Evolutionary conservation across 2,888 invertebrate genomes (phyloP).

Genomic region (Eurytoma californica): DNA sequence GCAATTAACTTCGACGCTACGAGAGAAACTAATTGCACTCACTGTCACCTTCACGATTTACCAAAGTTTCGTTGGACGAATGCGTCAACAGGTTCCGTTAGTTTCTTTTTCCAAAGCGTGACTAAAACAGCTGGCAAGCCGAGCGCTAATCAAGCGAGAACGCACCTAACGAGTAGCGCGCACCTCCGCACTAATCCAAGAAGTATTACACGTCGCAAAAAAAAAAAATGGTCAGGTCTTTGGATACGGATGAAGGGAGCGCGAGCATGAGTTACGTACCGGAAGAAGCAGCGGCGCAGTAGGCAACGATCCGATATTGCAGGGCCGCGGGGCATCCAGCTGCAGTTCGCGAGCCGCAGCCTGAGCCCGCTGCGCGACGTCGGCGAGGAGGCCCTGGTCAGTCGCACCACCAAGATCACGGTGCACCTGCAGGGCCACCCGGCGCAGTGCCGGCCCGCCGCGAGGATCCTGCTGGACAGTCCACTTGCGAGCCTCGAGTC

Average conservation of each 20-base stretch:
- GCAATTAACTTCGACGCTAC: too few species aligned
- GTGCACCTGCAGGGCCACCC: slow-evolving; percentile 49
- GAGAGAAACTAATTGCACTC: too few species aligned
- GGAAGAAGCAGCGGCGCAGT: neutral
- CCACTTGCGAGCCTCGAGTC: slow-evolving; percentile 62
- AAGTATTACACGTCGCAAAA: neutral
- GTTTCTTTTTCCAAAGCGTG: too few species aligned
- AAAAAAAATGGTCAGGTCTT: neutral
- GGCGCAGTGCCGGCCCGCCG: neutral
- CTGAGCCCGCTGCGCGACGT: slow-evolving; percentile 33
- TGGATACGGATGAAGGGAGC: neutral
- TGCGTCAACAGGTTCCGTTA: too few species aligned
- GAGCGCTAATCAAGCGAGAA: too few species aligned
- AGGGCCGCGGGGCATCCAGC: slow-evolving; percentile 49
- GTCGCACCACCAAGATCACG: slow-evolving; percentile 60
- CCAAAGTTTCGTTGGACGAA: too few species aligned
- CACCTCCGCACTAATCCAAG: neutral
- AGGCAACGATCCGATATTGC: slow-evolving; percentile 14
- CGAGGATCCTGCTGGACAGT: slow-evolving; percentile 44
- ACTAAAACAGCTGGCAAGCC: too few species aligned
- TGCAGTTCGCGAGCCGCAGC: slow-evolving; percentile 50
- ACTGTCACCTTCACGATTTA: too few species aligned
- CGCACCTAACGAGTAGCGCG: neutral
- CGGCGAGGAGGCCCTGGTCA: slow-evolving; percentile 34
- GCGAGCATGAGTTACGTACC: neutral